phyloP scores from a whole-genome alignment of 2,888 invertebrate species.

The Glaucopsyche alexis region DNA sequence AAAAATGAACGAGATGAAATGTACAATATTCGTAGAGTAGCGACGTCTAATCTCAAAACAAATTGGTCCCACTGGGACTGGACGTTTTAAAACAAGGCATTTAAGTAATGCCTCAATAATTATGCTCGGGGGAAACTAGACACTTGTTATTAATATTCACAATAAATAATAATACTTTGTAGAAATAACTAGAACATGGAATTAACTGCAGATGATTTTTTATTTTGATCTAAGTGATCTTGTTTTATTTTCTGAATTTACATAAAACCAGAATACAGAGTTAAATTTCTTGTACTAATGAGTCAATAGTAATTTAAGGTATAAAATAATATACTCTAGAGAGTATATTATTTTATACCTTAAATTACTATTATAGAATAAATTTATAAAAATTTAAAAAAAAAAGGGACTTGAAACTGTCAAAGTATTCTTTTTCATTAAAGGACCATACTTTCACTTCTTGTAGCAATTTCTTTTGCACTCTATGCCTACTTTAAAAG shows the following conservation, averaged over 20 bases:
- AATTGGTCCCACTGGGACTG: conserved; percentile 45
- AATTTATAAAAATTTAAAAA: no score
- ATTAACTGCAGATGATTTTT: not conserved
- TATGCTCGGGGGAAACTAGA: conserved; percentile 31
- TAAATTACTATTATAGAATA: no score
- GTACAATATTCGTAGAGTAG: not conserved
- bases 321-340: no score
- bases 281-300: not conserved
- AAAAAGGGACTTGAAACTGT: no score
- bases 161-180: not conserved
- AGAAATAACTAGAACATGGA: not conserved
- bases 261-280: not conserved
- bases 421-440: no score
- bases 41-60: conserved; percentile 34
- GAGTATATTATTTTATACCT: no score
- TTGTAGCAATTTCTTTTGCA: no score
- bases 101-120: conserved; percentile 29
- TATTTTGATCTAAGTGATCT: not conserved
- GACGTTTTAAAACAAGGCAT: conserved; percentile 39
- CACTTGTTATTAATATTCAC: conserved; percentile 16
- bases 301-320: no score
- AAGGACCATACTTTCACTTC: no score
- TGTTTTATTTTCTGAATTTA: not conserved
- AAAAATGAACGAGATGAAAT: conserved; percentile 4
- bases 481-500: no score